phyloP scores from a whole-genome alignment of 2,797 vertebrate species.

The Sebastes itinus region DNA sequence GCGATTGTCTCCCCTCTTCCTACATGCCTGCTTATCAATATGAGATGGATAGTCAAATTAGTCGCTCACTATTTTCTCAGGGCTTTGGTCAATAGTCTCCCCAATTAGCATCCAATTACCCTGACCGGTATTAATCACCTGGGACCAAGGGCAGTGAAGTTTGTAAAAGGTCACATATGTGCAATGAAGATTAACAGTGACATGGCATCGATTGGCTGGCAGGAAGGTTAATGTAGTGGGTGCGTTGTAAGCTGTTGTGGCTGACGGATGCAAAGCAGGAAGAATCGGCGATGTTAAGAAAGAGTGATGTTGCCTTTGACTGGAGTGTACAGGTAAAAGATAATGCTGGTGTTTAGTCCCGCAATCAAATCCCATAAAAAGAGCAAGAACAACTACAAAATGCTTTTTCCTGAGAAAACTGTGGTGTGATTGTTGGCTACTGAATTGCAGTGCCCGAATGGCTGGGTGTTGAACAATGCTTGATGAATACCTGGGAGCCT shows the following conservation, averaged over 20 bases:
- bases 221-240: conserved; percentile 57
- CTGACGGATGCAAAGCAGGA: conserved; percentile 39
- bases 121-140: conserved; percentile 70
- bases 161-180: conserved; percentile 74
- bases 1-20: conserved; percentile 53
- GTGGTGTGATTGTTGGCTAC: not conserved
- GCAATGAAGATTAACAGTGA: conserved; percentile 76
- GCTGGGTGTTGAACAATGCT: not conserved
- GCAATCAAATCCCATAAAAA: not conserved
- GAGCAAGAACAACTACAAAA: not conserved
- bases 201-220: conserved; percentile 52
- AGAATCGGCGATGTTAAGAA: conserved; percentile 1
- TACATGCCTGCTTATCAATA: conserved; percentile 63
- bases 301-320: conserved; percentile 16
- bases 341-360: not conserved
- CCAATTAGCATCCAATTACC: conserved; percentile 83
- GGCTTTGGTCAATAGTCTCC: conserved; percentile 74
- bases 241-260: conserved; percentile 30
- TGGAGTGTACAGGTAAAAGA: not conserved
- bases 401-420: not conserved
- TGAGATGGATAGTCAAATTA: conserved; percentile 53
- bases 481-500: not conserved
- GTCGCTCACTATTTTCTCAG: conserved; percentile 59
- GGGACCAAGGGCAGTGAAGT: conserved; percentile 63
- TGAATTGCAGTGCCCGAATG: not conserved